Evolutionary conservation across 2,888 invertebrate species (phyloP).

Genomic region (Anorthoa munda): DNA sequence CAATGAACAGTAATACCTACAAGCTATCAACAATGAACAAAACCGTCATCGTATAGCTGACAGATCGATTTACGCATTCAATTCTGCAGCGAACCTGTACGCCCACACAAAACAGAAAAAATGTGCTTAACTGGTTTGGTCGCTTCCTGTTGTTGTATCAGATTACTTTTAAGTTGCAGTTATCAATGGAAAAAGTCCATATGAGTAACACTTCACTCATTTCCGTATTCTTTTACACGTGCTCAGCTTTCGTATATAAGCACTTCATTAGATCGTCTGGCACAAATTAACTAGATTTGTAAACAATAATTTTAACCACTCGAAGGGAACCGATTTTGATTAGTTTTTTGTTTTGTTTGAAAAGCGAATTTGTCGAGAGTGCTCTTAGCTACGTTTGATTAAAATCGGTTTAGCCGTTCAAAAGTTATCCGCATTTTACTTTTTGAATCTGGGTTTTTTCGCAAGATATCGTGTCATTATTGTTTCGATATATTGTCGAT

Average conservation of each 20-base stretch:
- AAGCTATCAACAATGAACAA: background rate
- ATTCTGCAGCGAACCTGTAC: conserved; percentile 12
- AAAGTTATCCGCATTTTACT: too few species aligned
- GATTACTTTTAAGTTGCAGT: conserved; percentile 25
- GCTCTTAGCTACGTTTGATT: too few species aligned
- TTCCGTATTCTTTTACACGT: conserved; percentile 38
- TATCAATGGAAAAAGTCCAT: conserved; percentile 2
- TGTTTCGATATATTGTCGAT: too few species aligned
- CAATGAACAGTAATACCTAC: background rate
- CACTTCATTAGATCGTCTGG: background rate
- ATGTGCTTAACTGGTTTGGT: conserved; percentile 16
- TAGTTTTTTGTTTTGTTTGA: too few species aligned
- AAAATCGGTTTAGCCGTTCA: too few species aligned
- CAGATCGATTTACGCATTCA: conserved; percentile 43
- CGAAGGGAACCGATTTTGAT: too few species aligned
- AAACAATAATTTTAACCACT: too few species aligned
- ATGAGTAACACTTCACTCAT: background rate
- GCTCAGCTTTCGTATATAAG: background rate
- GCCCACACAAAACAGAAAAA: conserved; percentile 14
- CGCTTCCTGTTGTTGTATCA: conserved; percentile 41
- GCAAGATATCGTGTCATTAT: too few species aligned
- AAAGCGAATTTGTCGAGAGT: too few species aligned
- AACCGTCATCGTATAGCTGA: background rate
- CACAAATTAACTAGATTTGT: background rate
- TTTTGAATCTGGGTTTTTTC: too few species aligned